Evolutionary conservation across 2,888 invertebrate genomes (phyloP).

Genomic region (Himalopsyche tibetana): DNA sequence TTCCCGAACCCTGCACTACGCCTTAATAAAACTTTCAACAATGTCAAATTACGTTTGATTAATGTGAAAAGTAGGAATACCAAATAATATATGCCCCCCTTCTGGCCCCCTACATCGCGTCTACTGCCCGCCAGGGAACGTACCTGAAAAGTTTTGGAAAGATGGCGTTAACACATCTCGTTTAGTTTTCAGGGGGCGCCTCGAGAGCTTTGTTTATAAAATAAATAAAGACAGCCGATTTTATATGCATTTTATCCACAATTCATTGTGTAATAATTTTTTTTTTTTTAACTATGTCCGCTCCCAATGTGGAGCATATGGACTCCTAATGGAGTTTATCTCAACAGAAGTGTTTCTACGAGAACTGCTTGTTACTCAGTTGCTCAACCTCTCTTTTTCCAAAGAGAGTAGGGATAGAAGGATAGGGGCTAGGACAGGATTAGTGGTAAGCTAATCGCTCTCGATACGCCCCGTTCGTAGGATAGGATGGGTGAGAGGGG

Average conservation of each 20-base stretch:
- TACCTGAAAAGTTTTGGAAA: constrained; percentile 42
- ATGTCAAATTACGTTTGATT: constrained; percentile 65
- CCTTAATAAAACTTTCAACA: constrained; percentile 64
- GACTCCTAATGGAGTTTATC: too few relatives aligned
- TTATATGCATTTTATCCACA: neutral
- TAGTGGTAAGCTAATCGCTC: too few relatives aligned
- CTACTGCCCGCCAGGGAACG: constrained; percentile 39
- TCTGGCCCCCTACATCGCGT: constrained; percentile 8
- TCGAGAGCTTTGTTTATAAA: neutral
- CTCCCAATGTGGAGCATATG: too few relatives aligned
- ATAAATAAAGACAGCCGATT: neutral
- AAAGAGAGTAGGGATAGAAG: too few relatives aligned
- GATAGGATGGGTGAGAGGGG: too few relatives aligned
- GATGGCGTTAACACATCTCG: constrained; percentile 37
- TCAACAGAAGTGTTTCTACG: too few relatives aligned
- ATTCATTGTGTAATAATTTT: too few relatives aligned
- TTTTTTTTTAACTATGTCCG: too few relatives aligned
- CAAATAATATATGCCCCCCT: constrained; percentile 59
- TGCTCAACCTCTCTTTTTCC: too few relatives aligned
- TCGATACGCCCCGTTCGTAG: too few relatives aligned
- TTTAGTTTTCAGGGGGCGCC: constrained; percentile 10
- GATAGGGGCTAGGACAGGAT: too few relatives aligned
- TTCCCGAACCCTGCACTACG: constrained; percentile 47
- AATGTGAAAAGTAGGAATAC: constrained; percentile 62
- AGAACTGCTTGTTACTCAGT: too few relatives aligned